Percentiles rank a stretch among this genome's conserved stretches.
phyloP scores from a whole-genome alignment of 2,797 vertebrate species.

The Momotus momota region DNA sequence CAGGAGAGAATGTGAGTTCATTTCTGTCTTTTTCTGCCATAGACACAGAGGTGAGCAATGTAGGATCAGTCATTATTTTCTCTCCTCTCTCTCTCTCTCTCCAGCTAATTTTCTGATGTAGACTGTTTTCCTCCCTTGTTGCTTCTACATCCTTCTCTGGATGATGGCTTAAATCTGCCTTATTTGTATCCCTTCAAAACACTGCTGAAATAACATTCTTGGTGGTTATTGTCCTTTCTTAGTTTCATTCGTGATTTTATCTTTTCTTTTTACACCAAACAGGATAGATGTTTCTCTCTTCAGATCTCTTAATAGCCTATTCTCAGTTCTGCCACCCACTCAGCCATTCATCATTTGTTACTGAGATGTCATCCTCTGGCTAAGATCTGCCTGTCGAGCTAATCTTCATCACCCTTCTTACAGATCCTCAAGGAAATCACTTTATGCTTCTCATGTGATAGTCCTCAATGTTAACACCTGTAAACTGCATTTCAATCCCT shows the following conservation, averaged over 20 bases:
- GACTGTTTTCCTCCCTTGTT: not conserved
- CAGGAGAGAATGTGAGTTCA: not conserved
- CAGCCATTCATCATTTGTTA: not conserved
- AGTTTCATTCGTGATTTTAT: not conserved
- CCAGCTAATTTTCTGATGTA: not conserved
- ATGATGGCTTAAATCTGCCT: not conserved
- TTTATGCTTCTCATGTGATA: not conserved
- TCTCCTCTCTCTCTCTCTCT: too few species aligned
- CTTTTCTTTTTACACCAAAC: not conserved
- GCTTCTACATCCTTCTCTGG: not conserved
- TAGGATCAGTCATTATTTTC: not conserved
- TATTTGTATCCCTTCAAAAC: not conserved
- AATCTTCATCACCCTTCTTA: not conserved
- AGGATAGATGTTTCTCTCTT: not conserved
- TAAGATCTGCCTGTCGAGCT: not conserved
- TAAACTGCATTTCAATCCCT: not conserved
- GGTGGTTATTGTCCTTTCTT: not conserved
- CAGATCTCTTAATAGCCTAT: not conserved
- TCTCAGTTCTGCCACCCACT: not conserved
- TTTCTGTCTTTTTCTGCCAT: not conserved
- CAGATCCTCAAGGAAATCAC: not conserved
- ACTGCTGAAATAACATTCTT: not conserved
- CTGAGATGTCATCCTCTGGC: not conserved
- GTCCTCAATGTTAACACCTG: not conserved
- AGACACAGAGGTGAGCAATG: not conserved